Percentiles rank a stretch among this genome's conserved stretches.
Conservation (phyloP, 2,888 invertebrate species). For the Pollenia amentaria region DNA sequence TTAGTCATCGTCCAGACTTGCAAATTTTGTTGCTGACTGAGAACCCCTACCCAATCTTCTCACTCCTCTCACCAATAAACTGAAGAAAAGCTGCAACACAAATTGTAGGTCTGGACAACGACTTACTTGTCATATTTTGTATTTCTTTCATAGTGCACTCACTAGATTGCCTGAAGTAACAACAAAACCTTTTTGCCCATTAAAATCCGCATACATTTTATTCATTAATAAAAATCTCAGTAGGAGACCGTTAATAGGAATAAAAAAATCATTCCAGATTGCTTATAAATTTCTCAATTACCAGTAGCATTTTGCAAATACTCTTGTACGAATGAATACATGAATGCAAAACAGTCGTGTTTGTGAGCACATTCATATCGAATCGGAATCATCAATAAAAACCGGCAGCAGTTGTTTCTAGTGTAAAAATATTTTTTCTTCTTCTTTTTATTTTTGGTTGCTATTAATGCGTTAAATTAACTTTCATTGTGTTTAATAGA, state of each 20-base stretch:
- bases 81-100: no score
- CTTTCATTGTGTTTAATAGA: slow-evolving; percentile 40
- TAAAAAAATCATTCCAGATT: neutral
- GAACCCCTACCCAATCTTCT: no score
- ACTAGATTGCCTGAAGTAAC: neutral
- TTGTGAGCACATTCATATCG: neutral
- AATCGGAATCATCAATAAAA: slow-evolving; percentile 20
- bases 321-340: neutral
- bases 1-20: no score
- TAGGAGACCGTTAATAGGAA: neutral
- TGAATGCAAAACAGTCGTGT: neutral
- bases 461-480: slow-evolving; percentile 58
- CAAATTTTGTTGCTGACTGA: no score
- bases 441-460: slow-evolving; percentile 5
- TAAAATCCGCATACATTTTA: neutral
- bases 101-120: no score
- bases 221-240: slow-evolving; percentile 44
- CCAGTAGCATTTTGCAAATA: slow-evolving; percentile 36
- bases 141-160: neutral
- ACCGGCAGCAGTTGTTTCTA: neutral
- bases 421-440: neutral
- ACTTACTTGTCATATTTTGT: no score
- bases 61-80: no score
- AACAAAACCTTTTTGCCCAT: neutral
- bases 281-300: slow-evolving; percentile 13